Evolutionary conservation across 2,888 invertebrate species (phyloP), one percentile per base, ranked within the genome.

Genomic region (Hofmannophila pseudospretella): DNA sequence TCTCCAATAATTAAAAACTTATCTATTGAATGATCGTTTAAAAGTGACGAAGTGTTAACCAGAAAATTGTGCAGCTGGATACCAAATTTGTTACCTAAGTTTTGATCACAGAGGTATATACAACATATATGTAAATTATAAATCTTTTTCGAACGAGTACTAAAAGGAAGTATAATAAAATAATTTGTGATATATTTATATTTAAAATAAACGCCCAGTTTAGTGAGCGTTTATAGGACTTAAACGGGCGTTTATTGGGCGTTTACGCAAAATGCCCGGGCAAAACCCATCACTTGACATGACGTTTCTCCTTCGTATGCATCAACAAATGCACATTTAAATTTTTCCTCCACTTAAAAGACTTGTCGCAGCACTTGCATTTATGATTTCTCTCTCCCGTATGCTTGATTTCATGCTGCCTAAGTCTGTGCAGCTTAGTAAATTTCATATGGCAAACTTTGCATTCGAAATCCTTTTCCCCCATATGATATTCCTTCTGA

Each of bases 401-500:
- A 39, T 73, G 73, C 10, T 44, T 50, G 0, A 32, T 7, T 7
- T 10, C 29, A 32, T 72, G 72, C 0, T 45, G 44, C 1, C 36
- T 47, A 26, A 67, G 38, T 23, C 45, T 19, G 12, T 11, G 3
- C 8, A 3, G 46, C 0, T 57, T 39, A 0, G 41, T 25, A 36
- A 66, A 69, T 3, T 34, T 48, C 48, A 58, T n/a, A 0, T 50
- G 46, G 31, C 72, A 72, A 0, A 44, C 19, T 0, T 36, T 22
- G 12, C 72, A 72, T 0, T 35, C 32, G 29, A 51, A 58, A 1
- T 44, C 42, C 25, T 51, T 65, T 28, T 72, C 73, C 2, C 61
- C 65, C 71, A 72, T 68, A 34, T 72, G 73, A 5, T 47, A 38
- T 1, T 38, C 33, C 46, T 59, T 68, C 35, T 71, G 72, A 12